phyloP scores from a whole-genome alignment of 2,888 invertebrate genomes.

The Dasysyrphus albostriatus region DNA sequence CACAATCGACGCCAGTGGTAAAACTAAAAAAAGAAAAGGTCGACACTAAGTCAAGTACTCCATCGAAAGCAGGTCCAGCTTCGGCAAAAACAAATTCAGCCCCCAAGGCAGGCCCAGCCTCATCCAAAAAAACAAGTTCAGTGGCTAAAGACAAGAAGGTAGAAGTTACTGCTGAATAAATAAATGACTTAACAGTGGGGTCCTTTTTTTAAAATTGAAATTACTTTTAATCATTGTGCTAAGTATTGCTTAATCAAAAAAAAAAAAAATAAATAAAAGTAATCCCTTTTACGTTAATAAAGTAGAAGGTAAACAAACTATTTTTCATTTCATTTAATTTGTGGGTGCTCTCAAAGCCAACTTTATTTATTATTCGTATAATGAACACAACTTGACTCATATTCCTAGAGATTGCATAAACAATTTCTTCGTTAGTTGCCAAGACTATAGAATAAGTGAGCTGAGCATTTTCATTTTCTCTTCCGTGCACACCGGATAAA shows the following conservation, averaged over 20 bases:
- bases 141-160: constrained; percentile 51
- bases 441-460: constrained; percentile 40
- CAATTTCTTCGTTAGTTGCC: constrained; percentile 32
- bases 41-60: constrained; percentile 76
- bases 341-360: background rate
- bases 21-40: constrained; percentile 74
- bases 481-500: constrained; percentile 47
- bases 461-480: constrained; percentile 38
- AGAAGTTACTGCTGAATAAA: constrained; percentile 46
- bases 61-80: constrained; percentile 21
- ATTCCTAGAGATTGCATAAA: constrained; percentile 46
- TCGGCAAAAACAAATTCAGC: constrained; percentile 11
- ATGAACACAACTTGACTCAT: constrained; percentile 34
- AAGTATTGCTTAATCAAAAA: constrained; percentile 48
- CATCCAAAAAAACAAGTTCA: constrained; percentile 28
- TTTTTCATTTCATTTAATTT: background rate
- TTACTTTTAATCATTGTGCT: constrained; percentile 37
- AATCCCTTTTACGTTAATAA: constrained; percentile 27
- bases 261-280: constrained; percentile 18
- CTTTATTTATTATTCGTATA: background rate
- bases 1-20: constrained; percentile 47
- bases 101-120: constrained; percentile 24
- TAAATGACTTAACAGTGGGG: background rate
- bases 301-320: constrained; percentile 16
- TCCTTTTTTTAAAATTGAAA: constrained; percentile 21